Evolutionary conservation across 2,113 vertebrate genomes (phyloP).

Genomic region (Burhinus bistriatus): DNA sequence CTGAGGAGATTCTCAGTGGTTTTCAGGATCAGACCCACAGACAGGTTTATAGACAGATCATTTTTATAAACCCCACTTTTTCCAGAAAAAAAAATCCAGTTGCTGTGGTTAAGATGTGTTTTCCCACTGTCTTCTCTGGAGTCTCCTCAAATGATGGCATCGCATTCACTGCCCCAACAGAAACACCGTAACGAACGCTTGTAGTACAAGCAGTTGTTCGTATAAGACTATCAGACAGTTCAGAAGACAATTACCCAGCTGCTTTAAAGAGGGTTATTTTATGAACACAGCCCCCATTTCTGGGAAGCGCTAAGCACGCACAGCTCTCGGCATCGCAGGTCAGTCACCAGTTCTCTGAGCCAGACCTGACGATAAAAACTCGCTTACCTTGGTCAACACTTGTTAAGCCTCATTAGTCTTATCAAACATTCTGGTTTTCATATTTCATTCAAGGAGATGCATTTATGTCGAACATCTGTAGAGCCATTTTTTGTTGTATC

Average conservation of each 20-base stretch:
- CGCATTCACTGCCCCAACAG: not conserved
- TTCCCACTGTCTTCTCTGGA: not conserved
- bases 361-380: not conserved
- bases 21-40: not conserved
- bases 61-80: not conserved
- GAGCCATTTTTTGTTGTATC: rapidly evolving
- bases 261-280: not conserved
- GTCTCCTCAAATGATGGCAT: not conserved
- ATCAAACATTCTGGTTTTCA: not conserved
- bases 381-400: not conserved
- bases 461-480: not conserved
- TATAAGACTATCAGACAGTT: not conserved
- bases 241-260: not conserved
- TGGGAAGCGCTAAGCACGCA: not conserved
- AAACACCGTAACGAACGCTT: not conserved
- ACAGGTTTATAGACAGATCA: not conserved
- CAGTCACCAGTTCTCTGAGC: not conserved
- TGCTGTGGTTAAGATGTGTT: not conserved
- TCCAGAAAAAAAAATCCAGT: not conserved
- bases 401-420: not conserved
- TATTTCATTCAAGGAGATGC: not conserved
- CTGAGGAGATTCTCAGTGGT: not conserved
- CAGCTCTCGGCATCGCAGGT: not conserved
- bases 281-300: not conserved
- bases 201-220: not conserved